A percentile compares a stretch with the other conserved stretches of the same genome.
Evolutionary conservation across 2,113 vertebrate species (phyloP).

Genomic region (Macaca nemestrina): DNA sequence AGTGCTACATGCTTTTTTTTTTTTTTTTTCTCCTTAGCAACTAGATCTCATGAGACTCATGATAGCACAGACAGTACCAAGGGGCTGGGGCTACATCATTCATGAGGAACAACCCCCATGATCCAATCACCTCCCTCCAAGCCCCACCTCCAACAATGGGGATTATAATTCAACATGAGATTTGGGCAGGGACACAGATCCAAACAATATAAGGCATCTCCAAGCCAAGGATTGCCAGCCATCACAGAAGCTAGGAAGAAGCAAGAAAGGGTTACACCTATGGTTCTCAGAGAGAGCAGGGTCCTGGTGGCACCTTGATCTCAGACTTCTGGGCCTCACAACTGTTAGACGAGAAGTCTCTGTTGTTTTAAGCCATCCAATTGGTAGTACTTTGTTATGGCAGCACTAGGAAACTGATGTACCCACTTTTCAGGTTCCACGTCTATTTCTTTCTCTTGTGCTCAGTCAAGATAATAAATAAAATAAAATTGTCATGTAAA

Average conservation of each 20-base stretch:
- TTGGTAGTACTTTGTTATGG: background rate
- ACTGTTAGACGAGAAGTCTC: background rate
- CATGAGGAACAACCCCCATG: too few relatives aligned
- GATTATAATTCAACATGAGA: too few relatives aligned
- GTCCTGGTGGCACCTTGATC: background rate
- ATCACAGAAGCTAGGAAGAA: background rate
- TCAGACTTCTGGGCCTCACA: background rate
- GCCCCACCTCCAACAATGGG: too few relatives aligned
- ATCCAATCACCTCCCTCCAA: too few relatives aligned
- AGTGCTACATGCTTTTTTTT: too few relatives aligned
- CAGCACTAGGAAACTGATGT: background rate
- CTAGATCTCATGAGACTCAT: too few relatives aligned
- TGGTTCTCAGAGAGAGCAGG: background rate
- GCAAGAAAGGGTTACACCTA: background rate
- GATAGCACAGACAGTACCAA: too few relatives aligned
- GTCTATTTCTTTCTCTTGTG: background rate
- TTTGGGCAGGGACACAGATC: too few relatives aligned
- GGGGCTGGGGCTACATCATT: too few relatives aligned
- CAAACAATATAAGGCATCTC: too few relatives aligned
- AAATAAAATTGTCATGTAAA: constrained; percentile 1
- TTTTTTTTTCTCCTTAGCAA: too few relatives aligned
- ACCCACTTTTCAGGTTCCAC: background rate
- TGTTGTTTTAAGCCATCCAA: background rate
- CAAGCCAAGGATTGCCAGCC: background rate
- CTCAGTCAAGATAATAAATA: background rate